phyloP scores from a whole-genome alignment of 2,113 vertebrate genomes.

The Pelecanus crispus region DNA sequence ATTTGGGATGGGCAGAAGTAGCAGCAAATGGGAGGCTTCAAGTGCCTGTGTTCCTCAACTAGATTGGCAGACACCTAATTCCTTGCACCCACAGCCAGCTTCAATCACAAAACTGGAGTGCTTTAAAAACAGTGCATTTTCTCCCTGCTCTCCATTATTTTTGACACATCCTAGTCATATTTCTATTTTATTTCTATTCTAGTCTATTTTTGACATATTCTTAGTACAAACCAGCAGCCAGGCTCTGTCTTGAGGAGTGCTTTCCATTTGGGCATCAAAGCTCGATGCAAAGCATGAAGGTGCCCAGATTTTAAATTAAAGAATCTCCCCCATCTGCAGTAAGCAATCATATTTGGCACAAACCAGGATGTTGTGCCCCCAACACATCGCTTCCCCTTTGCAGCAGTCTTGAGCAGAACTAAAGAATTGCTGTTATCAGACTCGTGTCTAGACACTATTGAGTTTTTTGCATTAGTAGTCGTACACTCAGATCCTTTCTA shows the following conservation, averaged over 20 bases:
- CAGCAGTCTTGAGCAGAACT: not conserved
- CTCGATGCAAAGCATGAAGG: not conserved
- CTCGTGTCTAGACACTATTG: not conserved
- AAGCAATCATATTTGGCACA: not conserved
- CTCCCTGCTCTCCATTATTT: not conserved
- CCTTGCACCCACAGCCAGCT: not conserved
- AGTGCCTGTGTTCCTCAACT: not conserved
- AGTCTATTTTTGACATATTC: not conserved
- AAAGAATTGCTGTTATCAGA: not conserved
- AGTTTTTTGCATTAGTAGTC: not conserved
- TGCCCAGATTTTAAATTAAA: not conserved
- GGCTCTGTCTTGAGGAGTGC: not conserved
- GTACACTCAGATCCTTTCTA: not conserved
- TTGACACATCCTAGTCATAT: not conserved
- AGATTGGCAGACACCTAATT: not conserved
- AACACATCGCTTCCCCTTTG: rapidly evolving
- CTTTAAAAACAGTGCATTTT: not conserved
- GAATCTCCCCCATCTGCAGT: not conserved
- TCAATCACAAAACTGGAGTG: not conserved
- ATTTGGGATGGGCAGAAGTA: not conserved
- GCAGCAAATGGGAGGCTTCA: not conserved
- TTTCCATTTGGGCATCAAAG: not conserved
- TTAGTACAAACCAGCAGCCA: not conserved
- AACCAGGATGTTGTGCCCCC: not conserved
- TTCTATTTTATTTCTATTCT: too few species aligned